Evolutionary conservation across 2,797 vertebrate species (phyloP), one percentile per base, ranked within the genome.

Genomic region (Lophotriccus pileatus): DNA sequence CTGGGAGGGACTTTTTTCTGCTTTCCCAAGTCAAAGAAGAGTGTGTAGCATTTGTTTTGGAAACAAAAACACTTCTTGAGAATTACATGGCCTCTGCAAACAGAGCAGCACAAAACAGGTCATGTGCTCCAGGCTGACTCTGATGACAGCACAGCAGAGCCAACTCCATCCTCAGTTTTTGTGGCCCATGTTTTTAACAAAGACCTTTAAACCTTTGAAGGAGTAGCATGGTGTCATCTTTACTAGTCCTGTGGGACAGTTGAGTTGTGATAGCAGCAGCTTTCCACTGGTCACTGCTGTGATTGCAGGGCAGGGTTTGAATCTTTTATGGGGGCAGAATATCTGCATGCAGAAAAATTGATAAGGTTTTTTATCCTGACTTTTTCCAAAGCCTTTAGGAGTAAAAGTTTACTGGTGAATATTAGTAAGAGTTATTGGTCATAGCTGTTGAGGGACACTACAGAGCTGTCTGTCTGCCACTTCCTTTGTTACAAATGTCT

Each of bases 11-110:
- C 55, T 47, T 50, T 41, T 28, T 39, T 20, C 62, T 58, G 2
- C 43, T 76, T 87, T 86, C 44, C 63, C 34, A 63, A 86, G 66
- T 92, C 39, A 36, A 68, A 75, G 60, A 30, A 89, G 70, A 74
- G 55, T 14, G 43, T 55, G 62, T 49, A 88, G 77, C 79, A 17
- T 90, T 96, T 96, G 70, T 89, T 95, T 93, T 82, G 89, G 87
- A 94, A 94, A 94, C 87, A 92, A 73, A 93, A 68, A 59, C 10
- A 18, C 34, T 79, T 87, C 22, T 68, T 1, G 3, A 90, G 80
- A 89, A 64, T 78, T 75, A 78, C 43, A 17, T 17, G 73, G 32
- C 19, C 73, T 88, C 73, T 93, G 76, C 89, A 88, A 91, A 81
- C 50, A 89, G 47, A 89, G 46, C 14, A 25, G 62, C 32, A 37